phyloP scores from a whole-genome alignment of 2,113 vertebrate species.

The Tetrao urogallus region DNA sequence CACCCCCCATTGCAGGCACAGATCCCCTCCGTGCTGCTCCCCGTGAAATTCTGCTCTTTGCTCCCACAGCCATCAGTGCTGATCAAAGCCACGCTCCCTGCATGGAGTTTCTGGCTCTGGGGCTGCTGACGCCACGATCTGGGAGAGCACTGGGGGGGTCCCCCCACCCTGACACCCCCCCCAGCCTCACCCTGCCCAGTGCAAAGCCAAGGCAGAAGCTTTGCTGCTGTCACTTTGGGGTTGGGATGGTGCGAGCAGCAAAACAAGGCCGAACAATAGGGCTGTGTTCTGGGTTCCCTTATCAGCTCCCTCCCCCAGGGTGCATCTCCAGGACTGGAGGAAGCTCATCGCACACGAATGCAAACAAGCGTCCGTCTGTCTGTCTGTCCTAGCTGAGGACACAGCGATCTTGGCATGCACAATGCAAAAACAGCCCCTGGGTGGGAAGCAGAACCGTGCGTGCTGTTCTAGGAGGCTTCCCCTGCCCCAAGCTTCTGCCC shows the following conservation, averaged over 20 bases:
- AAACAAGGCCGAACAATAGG: not conserved
- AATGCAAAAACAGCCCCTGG: not conserved
- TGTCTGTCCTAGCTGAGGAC: not conserved
- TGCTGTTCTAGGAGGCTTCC: fast-evolving
- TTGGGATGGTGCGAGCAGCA: fast-evolving
- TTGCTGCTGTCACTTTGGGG: not conserved
- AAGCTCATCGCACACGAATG: not conserved
- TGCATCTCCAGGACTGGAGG: not conserved
- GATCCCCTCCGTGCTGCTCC: fast-evolving
- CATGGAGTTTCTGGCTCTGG: fast-evolving
- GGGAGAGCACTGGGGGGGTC: fast-evolving
- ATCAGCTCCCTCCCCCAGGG: not conserved
- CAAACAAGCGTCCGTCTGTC: not conserved
- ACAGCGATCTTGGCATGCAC: fast-evolving
- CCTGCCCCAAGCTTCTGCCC: not conserved
- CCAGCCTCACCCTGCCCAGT: not conserved
- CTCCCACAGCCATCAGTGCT: fast-evolving
- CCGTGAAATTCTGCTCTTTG: fast-evolving
- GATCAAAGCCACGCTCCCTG: not conserved
- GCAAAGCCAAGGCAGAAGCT: not conserved
- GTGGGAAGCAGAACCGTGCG: fast-evolving
- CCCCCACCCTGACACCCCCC: fast-evolving
- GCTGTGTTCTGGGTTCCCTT: not conserved
- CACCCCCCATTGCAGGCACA: not conserved
- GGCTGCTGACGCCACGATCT: not conserved